Conservation (phyloP, 2,797 vertebrate genomes). For the Helostoma temminkii region DNA sequence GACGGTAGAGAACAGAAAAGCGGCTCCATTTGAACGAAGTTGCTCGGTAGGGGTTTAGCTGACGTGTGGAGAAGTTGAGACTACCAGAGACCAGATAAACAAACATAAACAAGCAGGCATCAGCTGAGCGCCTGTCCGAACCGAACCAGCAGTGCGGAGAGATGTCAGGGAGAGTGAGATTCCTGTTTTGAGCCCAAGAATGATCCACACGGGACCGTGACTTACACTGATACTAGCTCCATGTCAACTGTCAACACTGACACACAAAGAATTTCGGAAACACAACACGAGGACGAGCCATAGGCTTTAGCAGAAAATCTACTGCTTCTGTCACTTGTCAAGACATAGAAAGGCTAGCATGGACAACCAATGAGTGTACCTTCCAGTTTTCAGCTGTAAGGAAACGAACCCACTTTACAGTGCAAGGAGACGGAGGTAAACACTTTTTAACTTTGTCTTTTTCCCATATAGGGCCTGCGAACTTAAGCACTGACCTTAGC, state of each 20-base stretch:
- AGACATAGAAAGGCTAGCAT: constrained; percentile 58
- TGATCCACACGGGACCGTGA: constrained; percentile 67
- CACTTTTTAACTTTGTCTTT: constrained; percentile 68
- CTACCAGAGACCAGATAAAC: constrained; percentile 80
- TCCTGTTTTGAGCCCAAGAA: constrained; percentile 56
- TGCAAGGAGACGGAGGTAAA: constrained; percentile 77
- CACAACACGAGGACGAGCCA: constrained; percentile 75
- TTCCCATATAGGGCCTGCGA: constrained; percentile 49
- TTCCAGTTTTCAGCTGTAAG: constrained; percentile 59
- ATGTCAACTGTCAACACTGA: constrained; percentile 79
- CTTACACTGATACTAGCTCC: constrained; percentile 59
- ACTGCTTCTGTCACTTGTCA: constrained; percentile 60
- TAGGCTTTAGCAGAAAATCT: constrained; percentile 60
- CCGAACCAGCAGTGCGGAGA: constrained; percentile 68
- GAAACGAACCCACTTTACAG: constrained; percentile 49
- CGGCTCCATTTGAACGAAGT: constrained; percentile 65
- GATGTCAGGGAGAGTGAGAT: constrained; percentile 65
- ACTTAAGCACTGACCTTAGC: constrained; percentile 43
- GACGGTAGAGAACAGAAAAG: constrained; percentile 41
- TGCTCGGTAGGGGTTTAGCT: constrained; percentile 80
- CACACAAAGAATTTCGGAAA: constrained; percentile 78
- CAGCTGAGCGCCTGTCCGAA: constrained; percentile 77
- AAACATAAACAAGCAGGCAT: constrained; percentile 84
- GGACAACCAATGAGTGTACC: constrained; percentile 69
- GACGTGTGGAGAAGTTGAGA: constrained; percentile 85